A percentile compares a stretch with the other conserved stretches of the same genome.
Conservation (phyloP, 2,888 invertebrate genomes). For the Pandemis cinnamomeana region DNA sequence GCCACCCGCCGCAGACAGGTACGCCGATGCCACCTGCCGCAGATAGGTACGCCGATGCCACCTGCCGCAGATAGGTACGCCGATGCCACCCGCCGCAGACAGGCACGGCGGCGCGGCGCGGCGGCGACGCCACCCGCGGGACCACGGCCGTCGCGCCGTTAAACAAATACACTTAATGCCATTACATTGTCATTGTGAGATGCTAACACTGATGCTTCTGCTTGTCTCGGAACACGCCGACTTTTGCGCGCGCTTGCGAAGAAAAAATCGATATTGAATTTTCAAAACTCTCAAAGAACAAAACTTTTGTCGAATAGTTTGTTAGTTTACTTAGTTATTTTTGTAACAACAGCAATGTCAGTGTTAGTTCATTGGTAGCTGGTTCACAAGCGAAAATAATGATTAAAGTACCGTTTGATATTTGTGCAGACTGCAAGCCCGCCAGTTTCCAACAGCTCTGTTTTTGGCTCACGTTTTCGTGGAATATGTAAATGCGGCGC, state of each 20-base stretch:
- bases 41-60: slow-evolving; percentile 31
- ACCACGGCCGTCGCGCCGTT: too few relatives aligned
- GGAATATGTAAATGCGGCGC: neutral
- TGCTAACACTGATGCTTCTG: neutral
- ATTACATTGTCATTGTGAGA: neutral
- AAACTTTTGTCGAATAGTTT: neutral
- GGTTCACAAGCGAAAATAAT: neutral
- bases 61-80: slow-evolving; percentile 20
- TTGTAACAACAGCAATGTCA: neutral
- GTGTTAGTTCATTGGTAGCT: neutral
- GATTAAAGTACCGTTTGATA: neutral
- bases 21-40: slow-evolving; percentile 1
- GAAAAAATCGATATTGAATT: neutral
- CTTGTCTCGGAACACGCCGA: neutral
- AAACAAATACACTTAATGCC: neutral
- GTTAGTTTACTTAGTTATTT: neutral
- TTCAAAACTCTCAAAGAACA: too few relatives aligned
- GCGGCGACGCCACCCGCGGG: too few relatives aligned
- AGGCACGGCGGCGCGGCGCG: too few relatives aligned
- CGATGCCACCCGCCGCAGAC: too few relatives aligned
- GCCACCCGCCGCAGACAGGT: slow-evolving; percentile 23
- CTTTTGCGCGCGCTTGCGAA: neutral
- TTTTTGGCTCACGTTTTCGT: slow-evolving; percentile 1
- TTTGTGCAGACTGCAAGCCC: neutral
- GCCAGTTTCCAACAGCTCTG: neutral